Evolutionary conservation across 2,888 invertebrate species (phyloP).

Genomic region (Perithous albicinctus): DNA sequence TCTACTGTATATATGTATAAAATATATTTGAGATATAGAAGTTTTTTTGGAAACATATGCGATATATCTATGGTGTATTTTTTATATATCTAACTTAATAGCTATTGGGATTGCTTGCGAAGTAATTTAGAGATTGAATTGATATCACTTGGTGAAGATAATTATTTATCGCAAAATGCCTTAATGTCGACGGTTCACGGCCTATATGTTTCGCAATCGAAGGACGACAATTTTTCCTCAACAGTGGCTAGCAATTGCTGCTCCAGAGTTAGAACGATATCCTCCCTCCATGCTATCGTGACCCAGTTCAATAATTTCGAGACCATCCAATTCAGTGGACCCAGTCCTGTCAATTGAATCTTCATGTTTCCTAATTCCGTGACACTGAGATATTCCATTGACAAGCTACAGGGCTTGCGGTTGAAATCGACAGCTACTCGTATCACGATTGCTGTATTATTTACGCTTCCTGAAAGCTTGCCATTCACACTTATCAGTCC

Average conservation of each 20-base stretch:
- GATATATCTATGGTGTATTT: no score
- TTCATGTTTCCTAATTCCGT: slow-evolving; percentile 65
- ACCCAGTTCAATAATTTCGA: slow-evolving; percentile 64
- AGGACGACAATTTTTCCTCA: slow-evolving; percentile 48
- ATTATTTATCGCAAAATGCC: slow-evolving; percentile 22
- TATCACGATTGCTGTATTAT: slow-evolving; percentile 59
- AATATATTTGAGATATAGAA: no score
- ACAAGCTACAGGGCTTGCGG: slow-evolving; percentile 62
- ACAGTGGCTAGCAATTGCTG: neutral
- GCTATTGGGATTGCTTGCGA: no score
- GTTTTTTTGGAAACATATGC: no score
- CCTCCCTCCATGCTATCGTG: slow-evolving; percentile 61
- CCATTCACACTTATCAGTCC: slow-evolving; percentile 64
- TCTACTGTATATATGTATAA: no score
- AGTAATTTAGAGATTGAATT: neutral
- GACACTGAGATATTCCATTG: slow-evolving; percentile 64
- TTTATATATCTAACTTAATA: no score
- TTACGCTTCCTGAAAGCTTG: slow-evolving; percentile 60
- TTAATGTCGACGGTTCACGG: slow-evolving; percentile 19
- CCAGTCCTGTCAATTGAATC: slow-evolving; percentile 68
- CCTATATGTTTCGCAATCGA: slow-evolving; percentile 70
- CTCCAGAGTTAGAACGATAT: slow-evolving; percentile 65
- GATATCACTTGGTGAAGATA: neutral
- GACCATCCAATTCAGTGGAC: slow-evolving; percentile 60
- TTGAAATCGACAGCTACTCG: slow-evolving; percentile 67